Percentiles rank a stretch among this genome's conserved stretches.
Conservation (phyloP, 2,113 vertebrate genomes). For the Nothoprocta pentlandii region DNA sequence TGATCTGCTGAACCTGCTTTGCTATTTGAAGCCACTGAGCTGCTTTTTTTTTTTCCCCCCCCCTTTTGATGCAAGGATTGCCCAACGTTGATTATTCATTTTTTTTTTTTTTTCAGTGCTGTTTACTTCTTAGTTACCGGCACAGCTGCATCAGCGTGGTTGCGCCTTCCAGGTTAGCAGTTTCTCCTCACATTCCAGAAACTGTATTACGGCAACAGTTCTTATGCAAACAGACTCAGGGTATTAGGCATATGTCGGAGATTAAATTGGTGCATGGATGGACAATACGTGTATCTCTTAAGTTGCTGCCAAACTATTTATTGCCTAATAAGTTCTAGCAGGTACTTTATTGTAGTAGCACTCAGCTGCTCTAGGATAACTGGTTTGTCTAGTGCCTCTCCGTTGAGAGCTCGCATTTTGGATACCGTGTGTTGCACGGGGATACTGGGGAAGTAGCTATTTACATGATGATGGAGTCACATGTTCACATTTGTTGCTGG, state of each 20-base stretch:
- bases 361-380: neutral
- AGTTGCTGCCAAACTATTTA: neutral
- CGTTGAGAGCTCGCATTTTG: neutral
- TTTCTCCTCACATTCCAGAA: conserved; percentile 54
- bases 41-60: neutral
- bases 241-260: neutral
- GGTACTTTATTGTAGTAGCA: neutral
- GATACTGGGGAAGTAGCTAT: neutral
- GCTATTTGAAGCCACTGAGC: conserved; percentile 19
- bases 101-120: conserved; percentile 9
- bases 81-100: neutral
- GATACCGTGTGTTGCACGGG: neutral
- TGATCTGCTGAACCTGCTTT: conserved; percentile 51
- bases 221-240: neutral
- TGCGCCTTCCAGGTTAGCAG: conserved; percentile 5
- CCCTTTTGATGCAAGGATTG: neutral
- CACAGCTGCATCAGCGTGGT: neutral
- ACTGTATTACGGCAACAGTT: neutral
- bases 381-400: neutral
- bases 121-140: conserved; percentile 39
- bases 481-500: neutral
- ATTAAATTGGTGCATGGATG: rapidly evolving
- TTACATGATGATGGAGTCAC: neutral
- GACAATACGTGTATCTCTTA: neutral
- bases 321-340: neutral